Evolutionary conservation across 2,888 invertebrate species (phyloP), one percentile per base, ranked within the genome.

Genomic region (Macrosoma leucophasiata): DNA sequence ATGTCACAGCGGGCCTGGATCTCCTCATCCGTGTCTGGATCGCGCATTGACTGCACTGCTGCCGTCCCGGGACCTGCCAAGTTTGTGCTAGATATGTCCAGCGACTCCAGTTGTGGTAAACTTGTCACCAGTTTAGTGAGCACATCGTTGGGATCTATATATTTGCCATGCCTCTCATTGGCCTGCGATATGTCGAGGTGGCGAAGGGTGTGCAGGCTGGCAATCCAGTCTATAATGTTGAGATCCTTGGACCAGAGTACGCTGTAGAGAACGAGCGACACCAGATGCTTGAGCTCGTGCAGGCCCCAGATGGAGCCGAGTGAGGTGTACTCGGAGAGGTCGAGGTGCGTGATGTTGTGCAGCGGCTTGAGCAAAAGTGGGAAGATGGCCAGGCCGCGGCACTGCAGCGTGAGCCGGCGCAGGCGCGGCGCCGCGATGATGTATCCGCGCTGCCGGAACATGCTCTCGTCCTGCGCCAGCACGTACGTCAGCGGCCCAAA

Each of bases 61-160:
- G 91, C 91, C 13, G 91, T 90, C 26, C 94, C 94, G 32, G 90
- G 89, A 8, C 97, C 96, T 21, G 97, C 96, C 45, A 98, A 84
- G 84, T 98, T 97, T 10, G 98, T 98, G 8, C 97, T 97, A 3
- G 97, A 96, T 62, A 98, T 96, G 75, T 98, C 98, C 52, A 98
- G 78, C 13, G 94, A 94, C 22, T 88, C 88, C 38, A 98, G 77
- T 29, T 88, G 70, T 0, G 93, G 92, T 52, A 98, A 84, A 60
- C 85, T 89, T 29, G 86, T 85, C 7, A 97, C 89, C 19, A 98
- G 78, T 48, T 86, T 85, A 12, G 88, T 81, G 21, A 98, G 76
- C 15, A 90, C 82, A 42, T 88, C 85, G 73, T 92, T 93, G 2
- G 95, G 93, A 51, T 91, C 88, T 18, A 87, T 84, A 66, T 91